phyloP scores from a whole-genome alignment of 2,888 invertebrate species.

The Drosophila pegasa region DNA sequence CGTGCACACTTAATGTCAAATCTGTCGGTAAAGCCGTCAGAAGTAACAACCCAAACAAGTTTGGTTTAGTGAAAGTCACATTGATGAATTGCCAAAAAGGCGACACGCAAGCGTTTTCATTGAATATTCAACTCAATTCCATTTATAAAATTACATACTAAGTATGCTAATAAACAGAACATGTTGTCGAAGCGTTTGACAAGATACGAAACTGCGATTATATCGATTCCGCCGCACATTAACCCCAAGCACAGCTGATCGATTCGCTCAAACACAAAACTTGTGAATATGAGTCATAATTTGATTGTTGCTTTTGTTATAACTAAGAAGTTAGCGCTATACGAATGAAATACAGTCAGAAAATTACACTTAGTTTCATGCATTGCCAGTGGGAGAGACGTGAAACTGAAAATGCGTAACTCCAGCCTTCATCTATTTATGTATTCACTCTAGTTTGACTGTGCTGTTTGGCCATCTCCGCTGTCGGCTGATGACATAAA shows the following conservation, averaged over 20 bases:
- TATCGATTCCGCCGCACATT: slow-evolving; percentile 20
- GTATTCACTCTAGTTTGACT: slow-evolving; percentile 21
- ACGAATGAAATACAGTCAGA: too few species aligned
- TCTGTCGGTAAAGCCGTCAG: slow-evolving; percentile 1
- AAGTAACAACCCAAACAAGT: slow-evolving; percentile 12
- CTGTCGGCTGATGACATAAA: slow-evolving; percentile 56
- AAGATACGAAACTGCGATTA: slow-evolving; percentile 1
- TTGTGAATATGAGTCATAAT: slow-evolving; percentile 17
- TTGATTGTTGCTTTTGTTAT: not conserved
- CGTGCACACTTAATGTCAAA: slow-evolving; percentile 1
- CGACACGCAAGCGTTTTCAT: slow-evolving; percentile 16
- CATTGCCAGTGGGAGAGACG: not conserved
- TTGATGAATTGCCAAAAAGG: slow-evolving; percentile 30
- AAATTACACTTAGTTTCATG: slow-evolving; percentile 3
- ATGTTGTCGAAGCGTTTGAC: slow-evolving; percentile 9
- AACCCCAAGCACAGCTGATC: slow-evolving; percentile 25
- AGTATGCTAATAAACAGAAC: slow-evolving; percentile 27
- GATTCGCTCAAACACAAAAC: not conserved
- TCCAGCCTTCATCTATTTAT: not conserved
- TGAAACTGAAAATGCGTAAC: slow-evolving; percentile 22
- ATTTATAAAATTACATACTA: slow-evolving; percentile 27
- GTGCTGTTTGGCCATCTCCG: not conserved
- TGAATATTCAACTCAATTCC: slow-evolving; percentile 29
- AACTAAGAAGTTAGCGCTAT: slow-evolving; percentile 9
- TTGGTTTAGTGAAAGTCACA: slow-evolving; percentile 23